Conservation (phyloP, 1,140 invertebrate species). For the Drosophila sproati region DNA sequence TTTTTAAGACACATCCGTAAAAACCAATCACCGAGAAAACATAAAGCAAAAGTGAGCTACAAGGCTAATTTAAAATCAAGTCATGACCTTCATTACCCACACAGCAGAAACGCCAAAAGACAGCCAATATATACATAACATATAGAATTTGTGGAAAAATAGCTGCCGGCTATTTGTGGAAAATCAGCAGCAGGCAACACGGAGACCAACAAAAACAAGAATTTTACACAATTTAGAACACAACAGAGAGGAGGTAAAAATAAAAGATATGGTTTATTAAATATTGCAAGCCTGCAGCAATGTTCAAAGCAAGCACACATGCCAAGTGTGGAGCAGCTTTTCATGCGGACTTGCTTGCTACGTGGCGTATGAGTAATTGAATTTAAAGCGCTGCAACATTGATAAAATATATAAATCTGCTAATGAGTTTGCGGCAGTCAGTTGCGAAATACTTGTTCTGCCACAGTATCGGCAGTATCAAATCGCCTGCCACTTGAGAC, state of each 20-base stretch:
- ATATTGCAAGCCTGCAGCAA: conserved; percentile 63
- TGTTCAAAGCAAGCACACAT: conserved; percentile 55
- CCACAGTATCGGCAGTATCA: conserved; percentile 20
- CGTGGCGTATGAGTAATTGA: conserved; percentile 54
- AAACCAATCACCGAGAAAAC: conserved; percentile 1
- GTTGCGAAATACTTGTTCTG: neutral
- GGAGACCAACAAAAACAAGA: conserved; percentile 39
- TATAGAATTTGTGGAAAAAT: conserved; percentile 69
- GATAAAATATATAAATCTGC: conserved; percentile 36
- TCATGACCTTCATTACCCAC: conserved; percentile 54
- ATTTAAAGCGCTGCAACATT: conserved; percentile 46
- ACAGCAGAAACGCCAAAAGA: conserved; percentile 37
- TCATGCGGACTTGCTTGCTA: conserved; percentile 21
- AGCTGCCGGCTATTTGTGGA: conserved; percentile 63
- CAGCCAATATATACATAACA: conserved; percentile 50
- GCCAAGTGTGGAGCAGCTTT: conserved; percentile 29
- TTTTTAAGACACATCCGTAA: conserved; percentile 3
- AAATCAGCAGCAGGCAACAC: conserved; percentile 52
- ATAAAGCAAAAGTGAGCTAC: conserved; percentile 16
- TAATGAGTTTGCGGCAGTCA: conserved; percentile 51
- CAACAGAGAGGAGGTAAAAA: conserved; percentile 46
- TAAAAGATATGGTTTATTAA: conserved; percentile 72
- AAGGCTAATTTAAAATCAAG: conserved; percentile 59
- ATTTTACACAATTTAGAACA: conserved; percentile 54
- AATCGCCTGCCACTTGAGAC: conserved; percentile 52